Conservation (phyloP, 2,888 invertebrate genomes). For the Lasioglossum oenotherae region DNA sequence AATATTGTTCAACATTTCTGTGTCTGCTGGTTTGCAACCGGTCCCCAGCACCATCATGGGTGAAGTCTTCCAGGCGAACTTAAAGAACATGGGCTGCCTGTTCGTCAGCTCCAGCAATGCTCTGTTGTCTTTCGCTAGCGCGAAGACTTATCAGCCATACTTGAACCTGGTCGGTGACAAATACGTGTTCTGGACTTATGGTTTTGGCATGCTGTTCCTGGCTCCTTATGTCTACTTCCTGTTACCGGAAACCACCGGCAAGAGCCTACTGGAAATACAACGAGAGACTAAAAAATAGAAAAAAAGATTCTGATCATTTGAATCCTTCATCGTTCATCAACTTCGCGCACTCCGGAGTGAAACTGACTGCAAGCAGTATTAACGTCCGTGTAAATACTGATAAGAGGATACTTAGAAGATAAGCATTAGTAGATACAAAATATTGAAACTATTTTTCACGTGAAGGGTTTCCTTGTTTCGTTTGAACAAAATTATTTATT, state of each 20-base stretch:
- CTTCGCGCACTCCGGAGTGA: neutral
- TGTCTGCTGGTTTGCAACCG: conserved; percentile 74
- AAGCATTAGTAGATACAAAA: neutral
- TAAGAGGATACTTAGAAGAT: neutral
- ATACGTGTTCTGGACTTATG: conserved; percentile 78
- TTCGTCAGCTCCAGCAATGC: conserved; percentile 70
- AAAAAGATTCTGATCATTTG: neutral
- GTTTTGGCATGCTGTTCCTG: conserved; percentile 66
- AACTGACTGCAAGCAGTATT: neutral
- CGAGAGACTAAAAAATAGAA: conserved; percentile 51
- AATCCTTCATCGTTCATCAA: neutral
- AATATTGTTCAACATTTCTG: conserved; percentile 72
- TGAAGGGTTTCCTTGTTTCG: neutral
- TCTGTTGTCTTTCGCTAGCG: conserved; percentile 73
- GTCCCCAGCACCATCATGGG: conserved; percentile 78
- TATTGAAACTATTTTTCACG: neutral
- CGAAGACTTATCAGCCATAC: conserved; percentile 77
- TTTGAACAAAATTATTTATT: neutral
- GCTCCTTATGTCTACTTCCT: conserved; percentile 75
- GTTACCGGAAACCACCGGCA: conserved; percentile 79
- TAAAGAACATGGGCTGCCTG: conserved; percentile 78
- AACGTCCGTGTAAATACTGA: neutral
- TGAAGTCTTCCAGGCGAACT: conserved; percentile 79
- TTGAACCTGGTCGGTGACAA: conserved; percentile 75
- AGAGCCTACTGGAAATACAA: conserved; percentile 79